Base-by-base conservation (phyloP, 2,888 invertebrate genomes). In the Incurvaria masculella region DNA sequence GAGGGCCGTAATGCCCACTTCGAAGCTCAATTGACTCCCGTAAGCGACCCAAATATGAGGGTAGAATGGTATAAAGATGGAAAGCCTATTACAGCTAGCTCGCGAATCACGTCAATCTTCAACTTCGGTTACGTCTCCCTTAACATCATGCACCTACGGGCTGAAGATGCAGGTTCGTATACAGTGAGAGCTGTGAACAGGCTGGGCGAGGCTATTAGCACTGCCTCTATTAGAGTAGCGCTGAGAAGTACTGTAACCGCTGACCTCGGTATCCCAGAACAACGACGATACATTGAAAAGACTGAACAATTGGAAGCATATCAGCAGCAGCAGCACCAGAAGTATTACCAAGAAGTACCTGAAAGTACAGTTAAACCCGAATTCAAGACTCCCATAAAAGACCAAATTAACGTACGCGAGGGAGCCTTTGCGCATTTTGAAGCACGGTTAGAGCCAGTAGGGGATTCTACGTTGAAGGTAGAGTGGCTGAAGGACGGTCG, bases 81-180 rank as follows among this genome's bases (percentile, higher is more conserved):
- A 58, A 85, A 88, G 69, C 88, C 96, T 21, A 91, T 99, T 63
- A 95, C 94, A 78, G 94, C 95, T 67, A 97, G 97, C 80, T 95
- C 96, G 69, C 88, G 97, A 80, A 96, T 95, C 80, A 93, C 93
- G 69, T 94, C 95, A 70, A 93, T 94, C 83, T 94, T 94, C 86
- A 97, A 97, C 87, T 97, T 97, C 86, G 97, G 97, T 71, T 96
- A 96, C 85, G 96, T 97, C 81, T 94, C 95, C 80, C 89, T 97
- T 66, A 97, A 97, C 81, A 96, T 98, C 76, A 84, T 95, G 88
- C 96, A 97, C 88, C 90, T 97, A 84, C 91, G 96, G 82, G 88
- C 90, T 83, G 97, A 98, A 87, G 98, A 99, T 87, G 89, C 92
- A 66, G 97, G 97, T 76, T 89, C 90, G 73, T 95, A 95, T 63